Base-by-base conservation (phyloP, 1,140 invertebrate species). In the Planococcus citri region DNA sequence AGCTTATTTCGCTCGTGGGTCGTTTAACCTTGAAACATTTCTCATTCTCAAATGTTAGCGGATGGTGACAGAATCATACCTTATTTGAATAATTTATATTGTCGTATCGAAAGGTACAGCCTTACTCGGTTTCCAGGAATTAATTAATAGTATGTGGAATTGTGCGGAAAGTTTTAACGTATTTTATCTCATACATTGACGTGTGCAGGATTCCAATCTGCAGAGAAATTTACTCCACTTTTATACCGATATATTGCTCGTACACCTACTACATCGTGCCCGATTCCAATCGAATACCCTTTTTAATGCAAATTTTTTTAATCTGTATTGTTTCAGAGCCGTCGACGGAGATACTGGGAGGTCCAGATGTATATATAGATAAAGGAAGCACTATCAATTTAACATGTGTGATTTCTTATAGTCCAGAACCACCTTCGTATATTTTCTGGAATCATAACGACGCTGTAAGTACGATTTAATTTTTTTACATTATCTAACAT, bases 371-470 rank as follows among this genome's bases (percentile, higher is more conserved):
- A 73, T 94, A 90, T 80, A 94, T 95, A 75, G 89, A 94, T 80
- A 83, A 88, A 70, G 92, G 91, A 68, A 94, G 91, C 77, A 94
- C 91, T 74, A 95, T 95, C 79, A 95, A 95, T 81, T 83, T 95
- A 72, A 95, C 92, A 58, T 95, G 93, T 79, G 86, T 94, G 70
- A 90, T 95, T 71, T 81, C 88, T 68, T 90, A 91, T 76, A 92
- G 90, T 75, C 92, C 92, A 17, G 91, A 94, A 76, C 90, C 91
- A 69, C 92, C 92, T 38, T 89, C 89, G 58, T 94, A 91, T 79
- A 94, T 95, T 77, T 94, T 92, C 79, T 95, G 90, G 90, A 92
- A 92, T 81, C 90, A 92, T 79, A 91, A 93, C 79, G 86, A 91
- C 77, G 89, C 87, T 76, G 90, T 93, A 82, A 89, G 83, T 81